Evolutionary conservation across 2,888 invertebrate genomes (phyloP), one percentile per base, ranked within the genome.

Genomic region (Osmoderma eremita): DNA sequence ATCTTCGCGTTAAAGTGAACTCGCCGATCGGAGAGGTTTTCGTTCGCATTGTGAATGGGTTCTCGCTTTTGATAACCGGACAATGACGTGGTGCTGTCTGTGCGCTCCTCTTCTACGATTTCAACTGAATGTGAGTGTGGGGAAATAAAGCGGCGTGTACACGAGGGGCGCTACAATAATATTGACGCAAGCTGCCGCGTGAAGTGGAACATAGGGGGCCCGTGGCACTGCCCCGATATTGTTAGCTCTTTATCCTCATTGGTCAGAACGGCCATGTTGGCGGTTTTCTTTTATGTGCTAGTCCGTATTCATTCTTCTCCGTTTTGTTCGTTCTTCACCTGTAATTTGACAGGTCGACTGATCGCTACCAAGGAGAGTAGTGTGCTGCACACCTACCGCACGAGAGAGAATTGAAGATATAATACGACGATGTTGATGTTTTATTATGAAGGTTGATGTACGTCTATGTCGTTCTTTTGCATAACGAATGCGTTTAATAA

Each of bases 211-310:
- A 75, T 74, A 76, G 74, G 76, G 58, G 76, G 75, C 72, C 74
- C 71, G 69, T 71, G 67, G 72, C 72, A 70, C 73, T 72, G 71
- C 72, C 72, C 73, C 69, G 70, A 69, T 65, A 69, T 72, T 72
- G 73, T 72, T 69, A 67, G 70, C 70, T 68, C 73, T 74, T 67
- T 72, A 70, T 73, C 75, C 73, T 74, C 73, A 80, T 80, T 80
- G 80, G 80, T 71, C 74, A 72, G 70, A 71, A 74, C 74, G 79
- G 79, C 79, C 80, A 80, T 79, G 72, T 78, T 80, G 77, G 54
- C 53, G 54, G 65, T 61, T 68, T 65, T 65, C 62, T 65, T 65
- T 49, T 49, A 56, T 64, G 38, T 42, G 53, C 18, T 10, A 30
- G 38, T 12, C 1, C 42, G 45, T 58, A 42, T 24, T 58, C 58